phyloP scores from a whole-genome alignment of 2,113 vertebrate genomes.

The Heterotilapia buettikoferi region DNA sequence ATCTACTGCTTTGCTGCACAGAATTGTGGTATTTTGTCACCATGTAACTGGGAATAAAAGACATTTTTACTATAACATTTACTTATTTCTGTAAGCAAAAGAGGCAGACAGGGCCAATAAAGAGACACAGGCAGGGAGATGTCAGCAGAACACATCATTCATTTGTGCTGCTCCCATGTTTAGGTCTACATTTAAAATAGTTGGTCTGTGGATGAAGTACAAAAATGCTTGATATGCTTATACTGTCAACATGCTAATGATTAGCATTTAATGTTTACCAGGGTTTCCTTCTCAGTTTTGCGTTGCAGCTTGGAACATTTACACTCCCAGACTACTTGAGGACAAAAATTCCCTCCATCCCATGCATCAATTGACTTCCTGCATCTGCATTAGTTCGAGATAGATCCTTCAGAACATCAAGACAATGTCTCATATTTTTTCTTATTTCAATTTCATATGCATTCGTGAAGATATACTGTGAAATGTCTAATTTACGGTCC shows the following conservation, averaged over 20 bases:
- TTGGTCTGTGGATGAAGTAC: neutral
- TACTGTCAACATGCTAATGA: neutral
- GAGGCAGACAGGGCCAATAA: neutral
- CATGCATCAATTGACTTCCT: neutral
- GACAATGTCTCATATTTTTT: neutral
- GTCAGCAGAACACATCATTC: neutral
- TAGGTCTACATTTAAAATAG: neutral
- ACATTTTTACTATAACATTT: neutral
- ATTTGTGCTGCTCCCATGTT: neutral
- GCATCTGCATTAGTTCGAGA: neutral
- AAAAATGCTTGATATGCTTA: neutral
- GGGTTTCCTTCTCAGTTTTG: neutral
- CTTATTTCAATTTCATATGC: neutral
- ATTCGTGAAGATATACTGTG: neutral
- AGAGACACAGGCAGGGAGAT: neutral
- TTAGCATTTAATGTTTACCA: neutral
- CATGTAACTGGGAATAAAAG: neutral
- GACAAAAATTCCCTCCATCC: neutral
- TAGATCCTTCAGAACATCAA: neutral
- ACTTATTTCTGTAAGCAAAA: neutral
- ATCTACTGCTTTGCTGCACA: neutral
- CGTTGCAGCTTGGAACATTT: neutral
- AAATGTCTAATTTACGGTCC: accelerated
- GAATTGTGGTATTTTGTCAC: neutral
- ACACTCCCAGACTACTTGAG: neutral